A percentile compares a stretch with the other conserved stretches of the same genome.
Conservation (phyloP, 2,888 invertebrate species). For the Chrysodeixis includens region DNA sequence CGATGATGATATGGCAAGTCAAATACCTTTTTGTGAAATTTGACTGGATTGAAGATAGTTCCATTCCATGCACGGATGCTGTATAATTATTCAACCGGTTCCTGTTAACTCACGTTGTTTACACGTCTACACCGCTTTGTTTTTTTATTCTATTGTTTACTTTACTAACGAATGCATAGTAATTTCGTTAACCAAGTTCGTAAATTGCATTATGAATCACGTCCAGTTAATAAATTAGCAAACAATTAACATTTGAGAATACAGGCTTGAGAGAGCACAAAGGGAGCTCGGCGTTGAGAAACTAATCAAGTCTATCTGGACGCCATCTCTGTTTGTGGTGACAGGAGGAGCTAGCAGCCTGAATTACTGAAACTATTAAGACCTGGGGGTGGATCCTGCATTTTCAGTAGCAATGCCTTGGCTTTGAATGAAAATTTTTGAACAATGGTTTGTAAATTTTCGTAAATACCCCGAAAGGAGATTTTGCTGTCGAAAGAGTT, state of each 20-base stretch:
- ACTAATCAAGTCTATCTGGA: slow-evolving; percentile 7
- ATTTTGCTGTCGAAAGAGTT: no score
- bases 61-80: no score
- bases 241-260: slow-evolving; percentile 3
- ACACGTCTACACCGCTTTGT: no score
- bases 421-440: no score
- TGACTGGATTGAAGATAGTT: no score
- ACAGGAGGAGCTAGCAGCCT: neutral
- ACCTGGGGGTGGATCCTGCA: neutral
- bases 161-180: neutral
- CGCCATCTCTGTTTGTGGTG: neutral
- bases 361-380: slow-evolving; percentile 2
- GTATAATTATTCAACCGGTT: no score
- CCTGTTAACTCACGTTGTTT: no score
- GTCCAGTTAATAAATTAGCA: neutral
- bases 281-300: slow-evolving; percentile 6
- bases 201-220: neutral
- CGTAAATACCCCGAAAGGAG: no score
- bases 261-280: neutral
- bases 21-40: no score
- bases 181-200: neutral
- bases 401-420: neutral
- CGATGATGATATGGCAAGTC: no score
- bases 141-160: no score
- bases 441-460: no score